Percentiles rank a stretch among this genome's conserved stretches.
Conservation (phyloP, 2,113 vertebrate genomes). For the Platysternon megacephalum region DNA sequence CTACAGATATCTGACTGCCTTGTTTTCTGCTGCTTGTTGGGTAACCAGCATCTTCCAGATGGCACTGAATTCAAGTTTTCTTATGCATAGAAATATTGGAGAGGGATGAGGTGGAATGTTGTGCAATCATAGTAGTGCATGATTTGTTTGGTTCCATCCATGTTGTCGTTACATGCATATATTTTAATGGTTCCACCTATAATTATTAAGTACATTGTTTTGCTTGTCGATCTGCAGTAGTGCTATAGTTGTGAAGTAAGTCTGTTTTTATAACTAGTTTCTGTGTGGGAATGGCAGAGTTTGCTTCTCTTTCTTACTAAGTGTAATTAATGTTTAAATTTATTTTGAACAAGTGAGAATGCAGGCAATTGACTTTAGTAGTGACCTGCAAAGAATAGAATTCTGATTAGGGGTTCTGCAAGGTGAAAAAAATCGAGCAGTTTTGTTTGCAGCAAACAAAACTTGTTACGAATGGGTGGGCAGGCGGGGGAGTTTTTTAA, state of each 20-base stretch:
- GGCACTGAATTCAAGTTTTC: not conserved
- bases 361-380: conserved; percentile 4
- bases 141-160: not conserved
- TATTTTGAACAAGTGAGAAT: conserved; percentile 18
- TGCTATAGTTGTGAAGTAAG: not conserved
- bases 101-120: not conserved
- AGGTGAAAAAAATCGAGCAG: not conserved
- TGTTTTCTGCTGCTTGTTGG: rapidly evolving
- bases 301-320: not conserved
- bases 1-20: not conserved
- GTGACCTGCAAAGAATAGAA: conserved; percentile 23
- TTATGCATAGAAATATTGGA: rapidly evolving
- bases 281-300: not conserved
- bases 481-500: conserved; percentile 45
- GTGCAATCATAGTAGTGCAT: not conserved
- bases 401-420: not conserved
- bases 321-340: not conserved
- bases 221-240: not conserved
- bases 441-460: conserved; percentile 56
- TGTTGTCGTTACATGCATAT: not conserved
- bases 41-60: not conserved
- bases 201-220: rapidly evolving
- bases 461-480: conserved; percentile 27
- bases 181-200: not conserved
- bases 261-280: not conserved